Conservation (phyloP, 2,888 invertebrate genomes). For the Gortyna flavago region DNA sequence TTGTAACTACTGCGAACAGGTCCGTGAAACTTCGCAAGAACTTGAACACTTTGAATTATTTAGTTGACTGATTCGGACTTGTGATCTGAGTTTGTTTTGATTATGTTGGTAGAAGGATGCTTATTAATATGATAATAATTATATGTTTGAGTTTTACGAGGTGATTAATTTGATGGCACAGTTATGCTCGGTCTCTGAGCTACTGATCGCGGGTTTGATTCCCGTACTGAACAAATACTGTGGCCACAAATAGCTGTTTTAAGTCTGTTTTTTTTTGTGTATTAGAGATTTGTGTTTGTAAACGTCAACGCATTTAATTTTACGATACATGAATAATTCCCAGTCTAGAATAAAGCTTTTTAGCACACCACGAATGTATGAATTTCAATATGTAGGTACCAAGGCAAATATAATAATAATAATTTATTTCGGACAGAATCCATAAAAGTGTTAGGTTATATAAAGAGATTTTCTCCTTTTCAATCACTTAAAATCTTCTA, state of each 20-base stretch:
- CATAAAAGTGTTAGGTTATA: no score
- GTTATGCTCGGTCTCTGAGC: neutral
- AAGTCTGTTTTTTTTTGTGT: neutral
- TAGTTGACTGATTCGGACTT: slow-evolving; percentile 37
- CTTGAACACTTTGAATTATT: slow-evolving; percentile 53
- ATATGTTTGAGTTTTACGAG: neutral
- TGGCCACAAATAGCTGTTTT: neutral
- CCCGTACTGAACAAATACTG: neutral
- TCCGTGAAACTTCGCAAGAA: slow-evolving; percentile 64
- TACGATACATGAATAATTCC: neutral
- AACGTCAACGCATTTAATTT: neutral
- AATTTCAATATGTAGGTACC: neutral
- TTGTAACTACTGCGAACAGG: slow-evolving; percentile 65
- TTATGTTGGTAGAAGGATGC: neutral
- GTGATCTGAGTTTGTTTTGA: slow-evolving; percentile 8
- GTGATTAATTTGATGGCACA: neutral
- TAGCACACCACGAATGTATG: neutral
- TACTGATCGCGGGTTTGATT: neutral
- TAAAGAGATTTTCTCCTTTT: neutral
- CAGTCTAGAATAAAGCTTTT: neutral
- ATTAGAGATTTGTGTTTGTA: neutral
- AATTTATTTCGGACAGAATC: no score
- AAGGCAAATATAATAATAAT: neutral
- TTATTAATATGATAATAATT: neutral
- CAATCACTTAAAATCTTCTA: neutral